Evolutionary conservation across 2,888 invertebrate species (phyloP).

Genomic region (Aspidapion aeneum): DNA sequence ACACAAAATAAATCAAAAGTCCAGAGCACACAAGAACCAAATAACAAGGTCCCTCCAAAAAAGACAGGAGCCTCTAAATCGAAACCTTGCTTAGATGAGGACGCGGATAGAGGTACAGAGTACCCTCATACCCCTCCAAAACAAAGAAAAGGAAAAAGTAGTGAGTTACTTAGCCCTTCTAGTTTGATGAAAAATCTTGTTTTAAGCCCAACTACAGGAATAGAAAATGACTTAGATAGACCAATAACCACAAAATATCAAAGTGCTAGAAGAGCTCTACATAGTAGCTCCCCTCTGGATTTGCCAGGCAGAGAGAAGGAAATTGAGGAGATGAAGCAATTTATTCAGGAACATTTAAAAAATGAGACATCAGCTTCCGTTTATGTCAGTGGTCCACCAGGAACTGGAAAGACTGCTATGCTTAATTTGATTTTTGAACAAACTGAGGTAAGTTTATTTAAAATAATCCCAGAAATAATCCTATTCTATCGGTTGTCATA

Average conservation of each 20-base stretch:
- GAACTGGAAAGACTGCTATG: slow-evolving; percentile 94
- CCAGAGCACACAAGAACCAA: background rate
- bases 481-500: too few relatives aligned
- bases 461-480: too few relatives aligned
- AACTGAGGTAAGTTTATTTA: slow-evolving; percentile 52
- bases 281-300: slow-evolving; percentile 40
- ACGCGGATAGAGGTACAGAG: background rate
- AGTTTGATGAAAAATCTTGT: slow-evolving; percentile 15
- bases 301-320: slow-evolving; percentile 81
- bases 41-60: background rate
- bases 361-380: slow-evolving; percentile 71
- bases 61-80: background rate
- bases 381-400: slow-evolving; percentile 95
- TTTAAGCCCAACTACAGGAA: background rate
- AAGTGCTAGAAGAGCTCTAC: slow-evolving; percentile 44
- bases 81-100: background rate
- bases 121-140: slow-evolving; percentile 5
- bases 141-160: background rate
- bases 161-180: slow-evolving; percentile 19
- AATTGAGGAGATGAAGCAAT: slow-evolving; percentile 62
- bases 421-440: slow-evolving; percentile 69
- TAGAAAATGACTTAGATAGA: background rate
- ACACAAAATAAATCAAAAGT: background rate
- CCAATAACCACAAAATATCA: slow-evolving; percentile 29
- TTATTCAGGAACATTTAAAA: slow-evolving; percentile 64